A percentile compares a stretch with the other conserved stretches of the same genome.
phyloP scores from a whole-genome alignment of 2,113 vertebrate species.

The Fregata magnificens region DNA sequence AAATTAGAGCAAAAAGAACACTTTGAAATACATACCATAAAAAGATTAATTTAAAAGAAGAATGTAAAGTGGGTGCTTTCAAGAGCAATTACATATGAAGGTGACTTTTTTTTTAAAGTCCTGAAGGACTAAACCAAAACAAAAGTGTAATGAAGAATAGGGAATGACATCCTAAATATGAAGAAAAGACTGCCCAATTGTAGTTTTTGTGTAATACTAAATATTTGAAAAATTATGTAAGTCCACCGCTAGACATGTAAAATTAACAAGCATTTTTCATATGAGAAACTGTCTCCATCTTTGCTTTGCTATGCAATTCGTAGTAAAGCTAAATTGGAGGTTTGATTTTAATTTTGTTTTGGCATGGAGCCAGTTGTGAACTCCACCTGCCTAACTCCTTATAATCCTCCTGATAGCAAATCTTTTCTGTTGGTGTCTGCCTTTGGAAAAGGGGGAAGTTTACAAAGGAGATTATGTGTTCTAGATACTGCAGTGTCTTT shows the following conservation, averaged over 20 bases:
- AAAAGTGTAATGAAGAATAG: neutral
- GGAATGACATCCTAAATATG: neutral
- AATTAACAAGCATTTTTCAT: neutral
- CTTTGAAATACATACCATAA: neutral
- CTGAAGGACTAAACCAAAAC: neutral
- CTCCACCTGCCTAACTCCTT: neutral
- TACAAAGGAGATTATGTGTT: rapidly evolving
- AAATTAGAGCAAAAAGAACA: neutral
- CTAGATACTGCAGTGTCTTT: neutral
- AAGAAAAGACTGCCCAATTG: neutral
- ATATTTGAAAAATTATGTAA: neutral
- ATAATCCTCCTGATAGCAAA: neutral
- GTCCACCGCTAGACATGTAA: neutral
- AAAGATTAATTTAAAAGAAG: neutral
- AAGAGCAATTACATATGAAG: neutral
- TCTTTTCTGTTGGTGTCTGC: neutral
- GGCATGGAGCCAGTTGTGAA: neutral
- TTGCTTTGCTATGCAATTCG: neutral
- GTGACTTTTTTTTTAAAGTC: neutral
- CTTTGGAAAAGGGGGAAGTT: neutral
- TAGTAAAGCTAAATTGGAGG: neutral
- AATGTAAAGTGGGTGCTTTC: neutral
- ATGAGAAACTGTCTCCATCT: neutral
- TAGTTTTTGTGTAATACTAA: neutral
- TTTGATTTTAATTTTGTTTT: neutral